Evolutionary conservation across 2,797 vertebrate species (phyloP).

Genomic region (Margarornis squamiger): DNA sequence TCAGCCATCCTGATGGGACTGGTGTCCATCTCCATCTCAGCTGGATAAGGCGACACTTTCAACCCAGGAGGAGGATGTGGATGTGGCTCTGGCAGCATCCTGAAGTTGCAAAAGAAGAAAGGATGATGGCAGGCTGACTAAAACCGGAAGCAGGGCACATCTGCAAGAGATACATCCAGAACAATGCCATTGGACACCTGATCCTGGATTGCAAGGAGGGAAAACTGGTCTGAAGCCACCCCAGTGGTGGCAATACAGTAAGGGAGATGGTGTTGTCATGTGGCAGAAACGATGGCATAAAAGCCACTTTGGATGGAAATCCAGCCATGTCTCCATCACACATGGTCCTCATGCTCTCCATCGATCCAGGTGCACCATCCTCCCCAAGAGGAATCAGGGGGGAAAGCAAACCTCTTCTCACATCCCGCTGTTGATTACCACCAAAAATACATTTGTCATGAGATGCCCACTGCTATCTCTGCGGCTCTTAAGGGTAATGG

Average conservation of each 20-base stretch:
- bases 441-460: conserved; percentile 56
- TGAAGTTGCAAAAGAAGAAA: neutral
- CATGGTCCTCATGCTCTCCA: accelerated
- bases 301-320: neutral
- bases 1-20: neutral
- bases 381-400: accelerated
- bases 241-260: accelerated
- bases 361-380: accelerated
- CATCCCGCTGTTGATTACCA: conserved; percentile 5
- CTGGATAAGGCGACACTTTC: neutral
- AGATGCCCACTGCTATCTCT: conserved; percentile 48
- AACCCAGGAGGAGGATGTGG: neutral
- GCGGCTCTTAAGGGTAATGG: conserved; percentile 66
- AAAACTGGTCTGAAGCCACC: neutral
- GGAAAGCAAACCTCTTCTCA: neutral
- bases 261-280: accelerated
- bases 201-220: neutral
- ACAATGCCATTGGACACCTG: accelerated
- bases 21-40: neutral
- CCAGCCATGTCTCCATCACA: accelerated
- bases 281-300: accelerated
- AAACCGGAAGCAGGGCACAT: neutral
- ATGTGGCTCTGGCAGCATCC: accelerated
- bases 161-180: accelerated
- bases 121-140: neutral